Conservation (phyloP, 2,888 invertebrate species). For the Drosophila stalkeri region DNA sequence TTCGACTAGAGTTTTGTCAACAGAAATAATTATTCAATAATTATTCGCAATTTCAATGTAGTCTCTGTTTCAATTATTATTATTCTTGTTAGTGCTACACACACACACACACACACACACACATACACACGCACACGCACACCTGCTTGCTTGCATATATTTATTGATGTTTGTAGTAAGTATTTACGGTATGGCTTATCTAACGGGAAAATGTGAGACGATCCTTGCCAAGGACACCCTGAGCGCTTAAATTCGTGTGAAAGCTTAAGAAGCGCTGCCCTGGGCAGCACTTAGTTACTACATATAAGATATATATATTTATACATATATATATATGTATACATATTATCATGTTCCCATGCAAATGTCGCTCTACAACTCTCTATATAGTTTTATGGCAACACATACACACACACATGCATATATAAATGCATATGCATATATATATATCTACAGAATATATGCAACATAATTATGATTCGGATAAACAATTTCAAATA, state of each 20-base stretch:
- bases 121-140: background rate
- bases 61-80: conserved; percentile 13
- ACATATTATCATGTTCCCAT: too few relatives aligned
- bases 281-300: conserved; percentile 39
- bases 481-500: conserved; percentile 7
- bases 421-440: background rate
- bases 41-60: conserved; percentile 20
- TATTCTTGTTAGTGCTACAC: background rate
- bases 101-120: background rate
- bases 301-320: background rate
- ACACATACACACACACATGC: background rate
- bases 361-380: background rate
- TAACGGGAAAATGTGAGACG: background rate
- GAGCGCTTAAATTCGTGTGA: conserved; percentile 26
- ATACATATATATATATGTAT: conserved; percentile 32
- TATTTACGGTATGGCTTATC: background rate
- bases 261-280: conserved; percentile 44
- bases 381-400: background rate
- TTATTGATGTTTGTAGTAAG: conserved; percentile 12
- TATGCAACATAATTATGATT: conserved; percentile 1
- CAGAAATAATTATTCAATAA: conserved; percentile 2
- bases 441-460: background rate
- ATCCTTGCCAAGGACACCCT: conserved; percentile 2
- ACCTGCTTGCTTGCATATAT: background rate
- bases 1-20: background rate